These are phyloP conservation scores for Meloidogyne floridensis DNA, from an alignment of 1,140 invertebrate genomes.

Conservation along the genomic window DNA sequence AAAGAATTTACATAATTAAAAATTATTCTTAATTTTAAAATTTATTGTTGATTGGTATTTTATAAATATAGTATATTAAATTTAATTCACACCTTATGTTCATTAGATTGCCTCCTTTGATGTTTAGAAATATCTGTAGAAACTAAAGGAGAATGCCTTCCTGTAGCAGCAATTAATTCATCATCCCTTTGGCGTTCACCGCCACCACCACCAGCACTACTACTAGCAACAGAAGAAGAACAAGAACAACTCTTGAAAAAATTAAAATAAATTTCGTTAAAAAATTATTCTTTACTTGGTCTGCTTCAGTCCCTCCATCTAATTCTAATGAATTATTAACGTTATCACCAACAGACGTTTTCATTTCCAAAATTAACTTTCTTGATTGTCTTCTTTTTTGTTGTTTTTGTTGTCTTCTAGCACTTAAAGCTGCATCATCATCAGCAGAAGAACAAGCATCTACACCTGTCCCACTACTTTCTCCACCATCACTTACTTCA, in stretches of 20 bases:
- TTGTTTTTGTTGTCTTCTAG: conserved; percentile 6
- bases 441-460: conserved; percentile 21
- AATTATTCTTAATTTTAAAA: too few relatives aligned
- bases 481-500: background rate
- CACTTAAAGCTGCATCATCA: conserved; percentile 9
- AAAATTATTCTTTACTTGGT: background rate
- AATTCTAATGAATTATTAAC: background rate
- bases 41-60: too few relatives aligned
- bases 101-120: background rate
- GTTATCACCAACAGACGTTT: background rate
- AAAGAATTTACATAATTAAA: too few relatives aligned
- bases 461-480: conserved; percentile 12
- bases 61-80: too few relatives aligned
- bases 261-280: background rate
- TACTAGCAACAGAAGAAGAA: conserved; percentile 4
- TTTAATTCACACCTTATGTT: background rate
- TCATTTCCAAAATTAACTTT: conserved; percentile 7
- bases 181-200: background rate
- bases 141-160: background rate
- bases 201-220: background rate
- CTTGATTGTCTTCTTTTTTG: conserved; percentile 4
- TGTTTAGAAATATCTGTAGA: conserved; percentile 2
- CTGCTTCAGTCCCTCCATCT: background rate
- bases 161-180: background rate
- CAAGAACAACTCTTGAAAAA: background rate